These are phyloP conservation scores for Pterocles gutturalis DNA, from an alignment of 2,113 vertebrate species.

Conservation along the genomic window DNA sequence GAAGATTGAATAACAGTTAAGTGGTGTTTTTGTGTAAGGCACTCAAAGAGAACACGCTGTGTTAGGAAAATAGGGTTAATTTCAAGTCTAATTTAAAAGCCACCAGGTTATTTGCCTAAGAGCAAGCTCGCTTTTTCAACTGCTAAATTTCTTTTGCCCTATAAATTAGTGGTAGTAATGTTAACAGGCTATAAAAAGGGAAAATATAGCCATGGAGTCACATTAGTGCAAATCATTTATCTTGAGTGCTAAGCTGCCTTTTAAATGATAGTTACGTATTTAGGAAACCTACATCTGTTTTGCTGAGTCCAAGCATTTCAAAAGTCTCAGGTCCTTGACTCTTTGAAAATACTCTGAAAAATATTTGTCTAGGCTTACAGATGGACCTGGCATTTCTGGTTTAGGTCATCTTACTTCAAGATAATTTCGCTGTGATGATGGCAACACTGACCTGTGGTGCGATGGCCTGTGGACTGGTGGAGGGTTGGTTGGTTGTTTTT, in stretches of 20 bases:
- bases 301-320: not conserved
- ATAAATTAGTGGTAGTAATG: slow-evolving; percentile 22
- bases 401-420: not conserved
- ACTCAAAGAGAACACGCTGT: slow-evolving; percentile 29
- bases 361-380: not conserved
- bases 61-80: slow-evolving; percentile 56
- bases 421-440: not conserved
- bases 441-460: not conserved
- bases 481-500: not conserved
- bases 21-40: not conserved
- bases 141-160: slow-evolving; percentile 35
- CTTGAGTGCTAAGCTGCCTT: not conserved
- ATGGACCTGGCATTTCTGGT: not conserved
- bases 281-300: not conserved
- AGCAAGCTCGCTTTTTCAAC: slow-evolving; percentile 29
- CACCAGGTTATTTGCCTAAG: slow-evolving; percentile 44
- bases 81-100: slow-evolving; percentile 50
- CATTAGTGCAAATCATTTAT: not conserved
- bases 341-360: not conserved
- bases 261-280: not conserved
- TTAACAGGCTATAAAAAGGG: slow-evolving; percentile 15
- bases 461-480: not conserved
- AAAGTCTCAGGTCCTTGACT: not conserved
- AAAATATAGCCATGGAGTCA: not conserved
- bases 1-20: slow-evolving; percentile 15